A percentile compares a stretch with the other conserved stretches of the same genome.
Conservation (phyloP, 2,888 invertebrate species). For the Aricia artaxerxes region DNA sequence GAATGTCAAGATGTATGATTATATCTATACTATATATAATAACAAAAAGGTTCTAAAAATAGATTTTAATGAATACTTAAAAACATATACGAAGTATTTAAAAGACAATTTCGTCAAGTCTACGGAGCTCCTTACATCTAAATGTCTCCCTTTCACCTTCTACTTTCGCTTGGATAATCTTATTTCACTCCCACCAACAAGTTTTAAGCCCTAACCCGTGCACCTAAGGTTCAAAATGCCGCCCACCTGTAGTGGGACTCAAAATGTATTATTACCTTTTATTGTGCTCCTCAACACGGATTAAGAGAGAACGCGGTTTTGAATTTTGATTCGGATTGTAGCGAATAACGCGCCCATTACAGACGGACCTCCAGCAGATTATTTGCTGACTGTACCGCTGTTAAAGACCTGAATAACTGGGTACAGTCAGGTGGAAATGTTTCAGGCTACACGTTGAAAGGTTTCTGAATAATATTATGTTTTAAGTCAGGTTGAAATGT, state of each 20-base stretch:
- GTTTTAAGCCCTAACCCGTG: slow-evolving; percentile 53
- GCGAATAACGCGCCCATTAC: slow-evolving; percentile 63
- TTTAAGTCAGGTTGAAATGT: background rate
- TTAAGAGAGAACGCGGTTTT: slow-evolving; percentile 81
- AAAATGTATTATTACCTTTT: slow-evolving; percentile 81
- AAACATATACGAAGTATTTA: too few relatives aligned
- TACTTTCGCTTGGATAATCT: slow-evolving; percentile 80
- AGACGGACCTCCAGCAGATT: slow-evolving; percentile 66
- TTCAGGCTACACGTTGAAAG: background rate
- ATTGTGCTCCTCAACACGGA: slow-evolving; percentile 81
- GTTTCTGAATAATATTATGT: background rate
- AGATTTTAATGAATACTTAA: too few relatives aligned
- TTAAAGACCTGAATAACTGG: slow-evolving; percentile 47
- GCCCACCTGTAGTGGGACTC: slow-evolving; percentile 56
- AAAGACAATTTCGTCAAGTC: slow-evolving; percentile 41
- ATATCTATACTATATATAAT: too few relatives aligned
- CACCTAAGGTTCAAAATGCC: slow-evolving; percentile 57
- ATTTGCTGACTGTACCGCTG: slow-evolving; percentile 57
- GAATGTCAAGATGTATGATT: too few relatives aligned
- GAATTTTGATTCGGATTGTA: slow-evolving; percentile 80
- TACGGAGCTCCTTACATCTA: slow-evolving; percentile 59
- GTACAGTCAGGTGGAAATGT: background rate
- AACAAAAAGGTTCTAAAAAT: too few relatives aligned
- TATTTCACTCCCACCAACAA: slow-evolving; percentile 62
- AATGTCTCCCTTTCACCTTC: slow-evolving; percentile 80